phyloP scores from a whole-genome alignment of 2,888 invertebrate genomes.

The Rotaria socialis region DNA sequence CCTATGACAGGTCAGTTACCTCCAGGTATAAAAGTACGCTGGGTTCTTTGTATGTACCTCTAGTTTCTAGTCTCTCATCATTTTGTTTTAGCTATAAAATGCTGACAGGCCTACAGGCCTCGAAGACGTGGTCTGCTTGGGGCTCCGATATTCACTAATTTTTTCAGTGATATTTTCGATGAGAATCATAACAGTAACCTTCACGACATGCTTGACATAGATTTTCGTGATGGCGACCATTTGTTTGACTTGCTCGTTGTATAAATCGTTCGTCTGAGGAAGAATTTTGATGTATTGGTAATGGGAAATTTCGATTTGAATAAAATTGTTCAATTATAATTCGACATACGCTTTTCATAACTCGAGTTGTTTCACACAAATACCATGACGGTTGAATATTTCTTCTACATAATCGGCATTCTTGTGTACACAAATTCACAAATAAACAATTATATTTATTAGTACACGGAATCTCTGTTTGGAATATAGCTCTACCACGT shows the following conservation, averaged over 20 bases:
- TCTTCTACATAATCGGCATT: not conserved
- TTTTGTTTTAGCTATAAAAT: too few species aligned
- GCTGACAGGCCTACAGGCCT: too few species aligned
- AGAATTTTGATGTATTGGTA: not conserved
- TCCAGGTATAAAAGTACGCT: too few species aligned
- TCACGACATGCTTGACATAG: not conserved
- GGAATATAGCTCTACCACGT: not conserved
- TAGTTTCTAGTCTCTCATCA: too few species aligned
- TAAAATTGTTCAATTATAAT: not conserved
- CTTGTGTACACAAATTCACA: not conserved
- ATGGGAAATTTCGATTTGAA: not conserved
- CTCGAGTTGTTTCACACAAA: not conserved
- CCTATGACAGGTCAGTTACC: too few species aligned
- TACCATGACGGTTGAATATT: not conserved
- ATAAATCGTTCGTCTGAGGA: not conserved
- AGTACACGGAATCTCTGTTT: not conserved
- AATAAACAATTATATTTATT: not conserved
- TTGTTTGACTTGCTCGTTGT: not conserved
- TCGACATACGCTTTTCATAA: not conserved
- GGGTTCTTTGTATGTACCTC: too few species aligned
- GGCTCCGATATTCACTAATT: too few species aligned
- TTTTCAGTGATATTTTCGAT: too few species aligned
- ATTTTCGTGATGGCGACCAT: not conserved
- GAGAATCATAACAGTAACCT: not conserved
- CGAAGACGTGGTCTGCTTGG: too few species aligned